phyloP scores from a whole-genome alignment of 2,888 invertebrate species.

The Sturmia bella region DNA sequence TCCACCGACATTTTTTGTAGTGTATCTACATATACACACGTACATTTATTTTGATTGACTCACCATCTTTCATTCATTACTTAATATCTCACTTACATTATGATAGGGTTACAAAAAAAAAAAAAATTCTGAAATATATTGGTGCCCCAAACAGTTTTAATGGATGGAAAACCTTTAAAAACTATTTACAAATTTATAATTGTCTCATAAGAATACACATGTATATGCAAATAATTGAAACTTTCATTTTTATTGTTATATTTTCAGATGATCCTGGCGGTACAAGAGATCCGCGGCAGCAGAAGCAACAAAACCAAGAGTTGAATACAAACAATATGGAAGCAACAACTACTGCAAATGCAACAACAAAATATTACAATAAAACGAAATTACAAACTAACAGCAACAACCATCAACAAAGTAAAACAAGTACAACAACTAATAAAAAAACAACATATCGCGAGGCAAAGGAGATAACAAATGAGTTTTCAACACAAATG shows the following conservation, averaged over 20 bases:
- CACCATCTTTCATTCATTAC: too few species aligned
- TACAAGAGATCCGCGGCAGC: constrained; percentile 71
- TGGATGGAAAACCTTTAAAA: too few species aligned
- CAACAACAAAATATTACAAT: constrained; percentile 74
- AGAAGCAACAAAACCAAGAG: constrained; percentile 43
- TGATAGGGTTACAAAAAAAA: too few species aligned
- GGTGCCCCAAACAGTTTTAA: too few species aligned
- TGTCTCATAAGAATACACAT: too few species aligned
- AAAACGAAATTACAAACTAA: constrained; percentile 75
- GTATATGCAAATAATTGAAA: too few species aligned
- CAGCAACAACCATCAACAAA: constrained; percentile 73
- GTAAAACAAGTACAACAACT: constrained; percentile 67
- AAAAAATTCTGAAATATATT: too few species aligned
- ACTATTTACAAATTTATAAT: too few species aligned
- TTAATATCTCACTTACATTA: too few species aligned
- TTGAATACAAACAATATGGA: constrained; percentile 77
- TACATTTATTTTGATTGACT: too few species aligned
- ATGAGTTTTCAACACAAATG: constrained; percentile 56
- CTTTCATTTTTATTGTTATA: background rate
- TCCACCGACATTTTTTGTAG: too few species aligned
- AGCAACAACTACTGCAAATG: constrained; percentile 76
- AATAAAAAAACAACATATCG: constrained; percentile 76
- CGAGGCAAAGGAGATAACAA: constrained; percentile 69
- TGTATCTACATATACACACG: too few species aligned
- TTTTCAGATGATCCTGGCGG: constrained; percentile 80